Evolutionary conservation across 2,113 vertebrate species (phyloP).

Genomic region (Neotragus pygmaeus): DNA sequence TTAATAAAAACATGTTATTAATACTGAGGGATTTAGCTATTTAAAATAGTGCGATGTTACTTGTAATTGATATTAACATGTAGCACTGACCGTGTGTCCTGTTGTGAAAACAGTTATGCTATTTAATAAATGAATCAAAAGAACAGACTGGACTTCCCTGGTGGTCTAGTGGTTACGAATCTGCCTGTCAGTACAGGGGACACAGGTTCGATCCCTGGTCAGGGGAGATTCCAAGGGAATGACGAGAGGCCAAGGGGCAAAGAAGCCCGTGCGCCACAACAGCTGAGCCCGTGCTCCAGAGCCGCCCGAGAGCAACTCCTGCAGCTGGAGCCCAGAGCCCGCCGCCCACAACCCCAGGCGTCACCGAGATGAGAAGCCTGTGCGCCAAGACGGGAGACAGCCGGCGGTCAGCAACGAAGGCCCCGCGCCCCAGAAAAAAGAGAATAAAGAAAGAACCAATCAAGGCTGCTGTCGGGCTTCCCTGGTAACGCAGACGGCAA

Average conservation of each 20-base stretch:
- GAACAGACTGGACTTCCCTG: background rate
- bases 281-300: background rate
- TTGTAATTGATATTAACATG: background rate
- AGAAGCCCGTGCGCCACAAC: rapidly evolving
- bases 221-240: background rate
- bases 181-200: background rate
- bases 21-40: background rate
- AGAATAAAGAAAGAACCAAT: background rate
- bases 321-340: background rate
- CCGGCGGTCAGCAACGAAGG: background rate
- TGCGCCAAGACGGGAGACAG: rapidly evolving
- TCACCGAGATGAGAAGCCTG: background rate
- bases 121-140: background rate
- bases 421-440: background rate
- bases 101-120: background rate
- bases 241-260: background rate
- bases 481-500: background rate
- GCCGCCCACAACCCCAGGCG: background rate
- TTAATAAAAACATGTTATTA: background rate
- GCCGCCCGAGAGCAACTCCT: background rate
- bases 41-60: background rate
- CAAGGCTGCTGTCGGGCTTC: background rate
- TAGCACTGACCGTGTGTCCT: too few relatives aligned
- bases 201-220: background rate
- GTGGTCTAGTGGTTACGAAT: background rate